Evolutionary conservation across 2,797 vertebrate genomes (phyloP).

Genomic region (Arremon aurantiirostris): DNA sequence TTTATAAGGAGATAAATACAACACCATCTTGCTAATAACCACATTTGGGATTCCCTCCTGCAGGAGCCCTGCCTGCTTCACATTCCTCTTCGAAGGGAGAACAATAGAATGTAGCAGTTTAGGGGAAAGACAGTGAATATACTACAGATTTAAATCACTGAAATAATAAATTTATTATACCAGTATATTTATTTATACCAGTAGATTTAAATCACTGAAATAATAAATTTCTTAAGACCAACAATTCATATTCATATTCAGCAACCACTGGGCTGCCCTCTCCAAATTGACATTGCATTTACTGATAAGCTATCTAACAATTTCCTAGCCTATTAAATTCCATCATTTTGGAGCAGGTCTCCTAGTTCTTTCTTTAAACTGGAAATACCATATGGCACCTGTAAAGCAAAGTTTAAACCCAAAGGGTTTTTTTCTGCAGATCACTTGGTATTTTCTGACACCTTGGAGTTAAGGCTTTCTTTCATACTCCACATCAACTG

Average conservation of each 20-base stretch:
- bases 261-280: background rate
- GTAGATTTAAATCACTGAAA: background rate
- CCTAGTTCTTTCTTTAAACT: background rate
- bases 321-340: background rate
- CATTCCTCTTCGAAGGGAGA: background rate
- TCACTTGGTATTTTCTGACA: background rate
- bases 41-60: background rate
- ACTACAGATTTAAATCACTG: background rate
- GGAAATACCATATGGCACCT: background rate
- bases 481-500: background rate
- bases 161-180: background rate
- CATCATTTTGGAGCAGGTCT: background rate
- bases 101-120: background rate
- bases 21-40: background rate
- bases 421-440: background rate
- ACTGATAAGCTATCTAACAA: background rate
- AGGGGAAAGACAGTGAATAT: background rate
- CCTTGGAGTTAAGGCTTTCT: background rate
- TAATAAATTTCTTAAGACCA: background rate
- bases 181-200: too few relatives aligned
- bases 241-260: too few relatives aligned
- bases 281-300: background rate
- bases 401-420: background rate
- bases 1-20: background rate
- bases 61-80: background rate